Percentiles rank a stretch among this genome's conserved stretches.
Conservation (phyloP, 2,797 vertebrate species). For the Fundulus diaphanus region DNA sequence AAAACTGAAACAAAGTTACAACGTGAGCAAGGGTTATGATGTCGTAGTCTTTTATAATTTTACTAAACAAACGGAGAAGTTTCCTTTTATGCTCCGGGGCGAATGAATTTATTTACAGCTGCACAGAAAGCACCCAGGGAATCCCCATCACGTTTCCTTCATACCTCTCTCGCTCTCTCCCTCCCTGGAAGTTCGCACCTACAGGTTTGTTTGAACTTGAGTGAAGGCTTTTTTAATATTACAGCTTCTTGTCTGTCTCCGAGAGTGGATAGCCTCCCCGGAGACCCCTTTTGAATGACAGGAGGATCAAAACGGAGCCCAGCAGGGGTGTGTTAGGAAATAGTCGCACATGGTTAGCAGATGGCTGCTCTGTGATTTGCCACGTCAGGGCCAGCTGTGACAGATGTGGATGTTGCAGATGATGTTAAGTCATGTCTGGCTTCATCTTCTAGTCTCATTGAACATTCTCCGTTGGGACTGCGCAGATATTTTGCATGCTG, state of each 20-base stretch:
- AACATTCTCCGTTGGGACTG: conserved; percentile 13
- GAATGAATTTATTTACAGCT: conserved; percentile 5
- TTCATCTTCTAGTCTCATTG: conserved; percentile 45
- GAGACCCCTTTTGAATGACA: conserved; percentile 69
- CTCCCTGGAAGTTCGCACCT: conserved; percentile 41
- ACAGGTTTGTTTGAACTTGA: conserved; percentile 53
- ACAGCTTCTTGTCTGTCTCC: conserved; percentile 51
- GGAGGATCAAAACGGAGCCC: conserved; percentile 61
- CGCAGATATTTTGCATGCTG: neutral
- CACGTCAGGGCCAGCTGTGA: conserved; percentile 56
- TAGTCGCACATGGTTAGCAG: conserved; percentile 68
- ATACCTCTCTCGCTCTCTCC: conserved; percentile 11
- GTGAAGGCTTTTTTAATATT: conserved; percentile 52
- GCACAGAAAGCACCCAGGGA: conserved; percentile 32
- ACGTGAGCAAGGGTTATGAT: neutral
- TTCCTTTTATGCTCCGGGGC: neutral
- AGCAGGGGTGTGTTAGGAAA: conserved; percentile 59
- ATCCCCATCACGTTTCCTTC: conserved; percentile 44
- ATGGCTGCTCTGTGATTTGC: conserved; percentile 63
- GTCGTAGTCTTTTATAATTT: neutral
- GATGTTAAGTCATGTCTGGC: conserved; percentile 43
- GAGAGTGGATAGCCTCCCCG: conserved; percentile 37
- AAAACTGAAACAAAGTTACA: neutral
- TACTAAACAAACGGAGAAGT: neutral
- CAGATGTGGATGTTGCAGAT: conserved; percentile 31